phyloP scores from a whole-genome alignment of 2,797 vertebrate genomes.

The Notolepis coatsorum region DNA sequence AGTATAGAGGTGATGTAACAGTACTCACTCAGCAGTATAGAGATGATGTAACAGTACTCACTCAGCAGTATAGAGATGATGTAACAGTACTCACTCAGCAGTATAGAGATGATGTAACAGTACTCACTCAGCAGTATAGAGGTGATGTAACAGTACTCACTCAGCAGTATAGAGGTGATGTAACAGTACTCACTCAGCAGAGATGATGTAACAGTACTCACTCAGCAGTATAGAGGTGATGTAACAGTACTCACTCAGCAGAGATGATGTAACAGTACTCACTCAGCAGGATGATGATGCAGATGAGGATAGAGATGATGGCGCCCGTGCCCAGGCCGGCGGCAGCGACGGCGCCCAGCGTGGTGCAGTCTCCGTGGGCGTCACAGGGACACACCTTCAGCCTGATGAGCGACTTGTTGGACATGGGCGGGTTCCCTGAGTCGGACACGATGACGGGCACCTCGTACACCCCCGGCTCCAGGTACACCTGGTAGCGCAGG shows the following conservation, averaged over 20 bases:
- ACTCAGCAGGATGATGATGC: slow-evolving; percentile 93
- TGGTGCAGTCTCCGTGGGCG: slow-evolving; percentile 92
- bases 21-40: no score
- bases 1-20: no score
- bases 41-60: no score
- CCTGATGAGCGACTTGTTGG: slow-evolving; percentile 91
- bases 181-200: no score
- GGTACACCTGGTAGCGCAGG: slow-evolving; percentile 85
- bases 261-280: slow-evolving; percentile 73
- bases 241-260: no score
- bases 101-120: no score
- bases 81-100: no score
- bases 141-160: no score
- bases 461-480: slow-evolving; percentile 92
- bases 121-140: no score
- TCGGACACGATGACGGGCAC: slow-evolving; percentile 91
- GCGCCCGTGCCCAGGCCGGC: slow-evolving; percentile 92
- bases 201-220: slow-evolving; percentile 79
- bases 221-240: no score
- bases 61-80: no score
- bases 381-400: slow-evolving; percentile 96
- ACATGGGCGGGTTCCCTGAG: slow-evolving; percentile 93
- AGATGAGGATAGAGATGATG: slow-evolving; percentile 93
- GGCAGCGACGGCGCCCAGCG: slow-evolving; percentile 88
- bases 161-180: no score